Evolutionary conservation across 2,113 vertebrate genomes (phyloP), one percentile per base, ranked within the genome.

Genomic region (Oceanites oceanicus): DNA sequence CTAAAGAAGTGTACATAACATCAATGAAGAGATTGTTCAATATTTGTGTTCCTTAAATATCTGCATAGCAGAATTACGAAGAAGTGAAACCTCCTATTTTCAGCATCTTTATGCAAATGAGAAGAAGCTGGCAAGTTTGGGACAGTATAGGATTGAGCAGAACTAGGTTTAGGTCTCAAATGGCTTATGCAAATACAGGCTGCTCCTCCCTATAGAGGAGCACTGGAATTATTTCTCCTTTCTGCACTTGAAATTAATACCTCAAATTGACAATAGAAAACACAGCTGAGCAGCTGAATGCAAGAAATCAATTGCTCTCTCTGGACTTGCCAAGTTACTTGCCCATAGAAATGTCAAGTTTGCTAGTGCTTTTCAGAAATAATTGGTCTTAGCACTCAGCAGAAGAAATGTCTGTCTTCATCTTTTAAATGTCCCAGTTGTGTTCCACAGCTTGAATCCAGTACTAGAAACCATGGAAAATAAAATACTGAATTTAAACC

Each of bases 401-500:
- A 87, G 85, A 59, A 97, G 82, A 70, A 98, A 98, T n/a, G 32
- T 97, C 53, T 98, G 97, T 82, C 97, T 98, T 62, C 95, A 90
- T 86, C 44, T 97, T 81, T 92, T 98, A 77, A 91, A 98, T 92
- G 96, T 98, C 15, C 95, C 97, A 40, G 95, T 92, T 90, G 98
- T 98, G 61, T 98, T 98, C 81, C 98, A 98, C 47, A 98, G 98
- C 92, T 97, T 99, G 98, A 98, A 98, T 89, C 95, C 97, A 40
- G 94, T 98, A 75, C 45, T 98, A 94, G 25, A 95, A 98, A 74
- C 67, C 8, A 55, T 97, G 42, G 90, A 91, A 90, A 93, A 95
- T 50, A 96, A 27, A 17, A 80, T 97, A 38, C 40, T 81, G 10
- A 25, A 53, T 62, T 97, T 25, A 78, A 71, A 38, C 58, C 95